Conservation (phyloP, 2,113 vertebrate species). For the Sylvicapra grimmia region DNA sequence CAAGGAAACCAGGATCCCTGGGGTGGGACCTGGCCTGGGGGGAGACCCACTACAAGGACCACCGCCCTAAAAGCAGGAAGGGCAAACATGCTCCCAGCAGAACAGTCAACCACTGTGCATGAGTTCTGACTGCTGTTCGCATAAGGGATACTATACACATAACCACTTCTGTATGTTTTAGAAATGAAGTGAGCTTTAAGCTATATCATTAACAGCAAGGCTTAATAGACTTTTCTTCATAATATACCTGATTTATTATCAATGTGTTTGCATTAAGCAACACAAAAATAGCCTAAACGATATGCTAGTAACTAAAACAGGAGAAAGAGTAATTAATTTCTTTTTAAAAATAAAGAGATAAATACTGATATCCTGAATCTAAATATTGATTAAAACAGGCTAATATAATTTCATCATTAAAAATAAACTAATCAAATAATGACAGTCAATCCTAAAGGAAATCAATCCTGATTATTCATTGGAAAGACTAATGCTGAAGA, state of each 20-base stretch:
- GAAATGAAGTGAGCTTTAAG: constrained; percentile 14
- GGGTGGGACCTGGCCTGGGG: accelerated
- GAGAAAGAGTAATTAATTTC: neutral
- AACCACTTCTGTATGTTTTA: neutral
- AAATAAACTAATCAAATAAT: neutral
- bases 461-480: neutral
- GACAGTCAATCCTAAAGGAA: neutral
- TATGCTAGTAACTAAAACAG: neutral
- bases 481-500: neutral
- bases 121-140: neutral
- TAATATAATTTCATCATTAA: neutral
- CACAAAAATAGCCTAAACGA: neutral
- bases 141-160: neutral
- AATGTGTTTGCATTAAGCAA: neutral
- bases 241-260: neutral
- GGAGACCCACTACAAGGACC: neutral
- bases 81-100: neutral
- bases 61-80: neutral
- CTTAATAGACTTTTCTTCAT: neutral
- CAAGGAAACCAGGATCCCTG: neutral
- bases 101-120: too few species aligned
- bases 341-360: neutral
- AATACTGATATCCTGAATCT: neutral
- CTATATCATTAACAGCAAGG: neutral
- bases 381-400: neutral